Percentiles rank a stretch among this genome's conserved stretches.
Evolutionary conservation across 2,888 invertebrate species (phyloP).

Genomic region (Epirrita christyi): DNA sequence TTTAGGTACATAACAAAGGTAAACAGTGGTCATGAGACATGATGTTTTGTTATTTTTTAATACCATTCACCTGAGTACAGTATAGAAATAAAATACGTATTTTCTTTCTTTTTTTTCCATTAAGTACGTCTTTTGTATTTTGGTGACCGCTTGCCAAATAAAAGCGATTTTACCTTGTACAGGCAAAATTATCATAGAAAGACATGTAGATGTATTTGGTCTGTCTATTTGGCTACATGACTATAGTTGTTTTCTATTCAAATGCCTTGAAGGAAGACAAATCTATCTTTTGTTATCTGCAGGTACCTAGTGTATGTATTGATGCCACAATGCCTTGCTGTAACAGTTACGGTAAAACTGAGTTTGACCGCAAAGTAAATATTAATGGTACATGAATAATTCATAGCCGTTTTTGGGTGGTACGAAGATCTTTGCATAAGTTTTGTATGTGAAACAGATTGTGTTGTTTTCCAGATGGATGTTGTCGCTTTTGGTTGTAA

Average conservation of each 20-base stretch:
- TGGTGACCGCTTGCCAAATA: too few relatives aligned
- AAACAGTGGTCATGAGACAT: too few relatives aligned
- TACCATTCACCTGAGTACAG: too few relatives aligned
- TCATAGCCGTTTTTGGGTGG: slow-evolving; percentile 21
- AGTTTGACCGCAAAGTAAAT: slow-evolving; percentile 29
- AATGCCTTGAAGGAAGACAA: not conserved
- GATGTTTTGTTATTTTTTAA: too few relatives aligned
- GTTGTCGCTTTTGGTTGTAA: not conserved
- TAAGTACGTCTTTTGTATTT: too few relatives aligned
- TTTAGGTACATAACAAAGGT: too few relatives aligned
- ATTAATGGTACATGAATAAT: slow-evolving; percentile 38
- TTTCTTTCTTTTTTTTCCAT: too few relatives aligned
- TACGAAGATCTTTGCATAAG: slow-evolving; percentile 12
- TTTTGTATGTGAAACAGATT: slow-evolving; percentile 20
- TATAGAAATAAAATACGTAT: too few relatives aligned
- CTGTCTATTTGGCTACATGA: not conserved
- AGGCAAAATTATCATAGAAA: not conserved
- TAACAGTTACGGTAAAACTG: slow-evolving; percentile 17
- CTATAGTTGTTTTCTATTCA: not conserved
- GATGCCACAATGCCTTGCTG: slow-evolving; percentile 2
- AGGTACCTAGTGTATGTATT: not conserved
- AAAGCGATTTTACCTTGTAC: too few relatives aligned
- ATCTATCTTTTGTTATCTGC: not conserved
- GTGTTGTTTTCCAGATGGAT: slow-evolving; percentile 3
- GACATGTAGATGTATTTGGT: not conserved